Evolutionary conservation across 2,888 invertebrate species (phyloP).

Genomic region (Caenorhabditis panamensis): DNA sequence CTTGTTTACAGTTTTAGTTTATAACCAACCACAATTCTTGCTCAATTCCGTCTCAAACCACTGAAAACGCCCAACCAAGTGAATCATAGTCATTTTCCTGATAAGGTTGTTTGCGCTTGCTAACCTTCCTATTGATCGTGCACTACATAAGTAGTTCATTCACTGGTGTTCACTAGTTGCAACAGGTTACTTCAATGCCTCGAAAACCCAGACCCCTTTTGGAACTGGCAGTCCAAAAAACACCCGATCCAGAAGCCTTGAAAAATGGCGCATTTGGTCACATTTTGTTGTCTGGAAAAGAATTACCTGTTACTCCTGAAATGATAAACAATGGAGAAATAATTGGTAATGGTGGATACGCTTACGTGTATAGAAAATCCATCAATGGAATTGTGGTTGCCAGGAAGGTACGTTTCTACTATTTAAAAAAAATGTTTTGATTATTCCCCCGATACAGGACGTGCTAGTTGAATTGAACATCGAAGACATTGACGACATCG

Average conservation of each 20-base stretch:
- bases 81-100: constrained; percentile 8
- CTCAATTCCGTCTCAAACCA: constrained; percentile 15
- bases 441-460: too few relatives aligned
- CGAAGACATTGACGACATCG: neutral
- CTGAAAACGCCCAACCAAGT: neutral
- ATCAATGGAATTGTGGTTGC: constrained; percentile 34
- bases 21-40: constrained; percentile 6
- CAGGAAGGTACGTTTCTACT: constrained; percentile 28
- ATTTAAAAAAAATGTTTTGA: neutral
- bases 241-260: constrained; percentile 8
- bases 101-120: constrained; percentile 2
- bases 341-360: constrained; percentile 39
- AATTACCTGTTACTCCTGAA: constrained; percentile 6
- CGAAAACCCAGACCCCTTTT: constrained; percentile 15
- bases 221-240: neutral
- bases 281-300: constrained; percentile 10
- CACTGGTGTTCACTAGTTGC: neutral
- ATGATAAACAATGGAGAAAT: constrained; percentile 19
- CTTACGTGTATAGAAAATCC: constrained; percentile 13
- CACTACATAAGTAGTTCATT: neutral
- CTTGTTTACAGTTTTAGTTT: too few relatives aligned
- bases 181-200: neutral
- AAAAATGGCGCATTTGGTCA: constrained; percentile 32
- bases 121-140: constrained; percentile 3
- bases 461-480: constrained; percentile 9